A percentile compares a stretch with the other conserved stretches of the same genome.
These are phyloP conservation scores for Dicyrtomina minuta DNA, from an alignment of 2,888 invertebrate genomes.

Conservation along the genomic window DNA sequence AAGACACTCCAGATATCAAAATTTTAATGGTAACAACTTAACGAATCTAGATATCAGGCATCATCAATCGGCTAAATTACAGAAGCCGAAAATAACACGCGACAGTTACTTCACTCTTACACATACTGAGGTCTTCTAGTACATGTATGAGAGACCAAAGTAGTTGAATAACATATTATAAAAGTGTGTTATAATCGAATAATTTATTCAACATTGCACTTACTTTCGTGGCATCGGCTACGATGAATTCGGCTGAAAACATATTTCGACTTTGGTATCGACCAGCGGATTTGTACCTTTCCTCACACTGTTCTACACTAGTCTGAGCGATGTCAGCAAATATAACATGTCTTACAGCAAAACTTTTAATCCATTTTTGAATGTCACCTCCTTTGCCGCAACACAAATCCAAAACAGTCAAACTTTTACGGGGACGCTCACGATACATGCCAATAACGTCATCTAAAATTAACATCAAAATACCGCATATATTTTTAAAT, in stretches of 20 bases:
- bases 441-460: conserved; percentile 39
- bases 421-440: conserved; percentile 51
- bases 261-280: conserved; percentile 55
- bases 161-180: too few species aligned
- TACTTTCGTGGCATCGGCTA: conserved; percentile 85
- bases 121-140: too few species aligned
- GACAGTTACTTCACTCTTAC: too few species aligned
- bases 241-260: conserved; percentile 85
- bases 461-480: conserved; percentile 36
- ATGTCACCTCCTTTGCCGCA: conserved; percentile 99
- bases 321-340: conserved; percentile 92
- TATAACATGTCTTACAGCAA: conserved; percentile 75
- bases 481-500: background rate
- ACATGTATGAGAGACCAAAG: too few species aligned
- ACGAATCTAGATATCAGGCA: too few species aligned
- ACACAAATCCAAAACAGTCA: conserved; percentile 89
- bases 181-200: conserved; percentile 26
- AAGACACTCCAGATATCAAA: too few species aligned
- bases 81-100: too few species aligned
- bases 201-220: too few species aligned
- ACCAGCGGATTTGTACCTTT: conserved; percentile 74
- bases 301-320: conserved; percentile 86
- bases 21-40: too few species aligned
- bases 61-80: too few species aligned
- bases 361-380: conserved; percentile 86